These are phyloP conservation scores for Coracopsis vasa DNA, from an alignment of 2,113 vertebrate species.

Conservation along the genomic window DNA sequence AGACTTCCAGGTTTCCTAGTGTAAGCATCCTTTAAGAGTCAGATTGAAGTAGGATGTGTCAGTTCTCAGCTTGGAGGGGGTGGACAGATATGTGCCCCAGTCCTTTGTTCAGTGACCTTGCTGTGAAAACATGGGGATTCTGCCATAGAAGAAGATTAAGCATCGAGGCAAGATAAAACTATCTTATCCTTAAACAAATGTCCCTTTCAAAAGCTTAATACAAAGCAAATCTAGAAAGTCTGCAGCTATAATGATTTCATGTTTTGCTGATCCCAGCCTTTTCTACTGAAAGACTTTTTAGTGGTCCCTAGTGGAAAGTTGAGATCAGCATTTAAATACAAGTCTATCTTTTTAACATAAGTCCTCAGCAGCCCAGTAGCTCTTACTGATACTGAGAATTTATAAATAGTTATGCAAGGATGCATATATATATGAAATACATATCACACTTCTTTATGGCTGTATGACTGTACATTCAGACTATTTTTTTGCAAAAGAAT, in stretches of 20 bases:
- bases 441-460: not conserved
- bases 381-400: slow-evolving; percentile 63
- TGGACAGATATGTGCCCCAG: not conserved
- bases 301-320: slow-evolving; percentile 76
- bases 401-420: slow-evolving; percentile 52
- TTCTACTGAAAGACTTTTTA: slow-evolving; percentile 80
- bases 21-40: not conserved
- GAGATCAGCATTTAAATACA: slow-evolving; percentile 81
- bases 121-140: not conserved
- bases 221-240: slow-evolving; percentile 75
- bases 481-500: not conserved
- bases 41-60: not conserved
- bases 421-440: slow-evolving; percentile 32
- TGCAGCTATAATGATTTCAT: slow-evolving; percentile 78
- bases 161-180: slow-evolving; percentile 56
- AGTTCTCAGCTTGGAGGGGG: not conserved
- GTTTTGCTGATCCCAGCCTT: slow-evolving; percentile 81
- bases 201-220: slow-evolving; percentile 75
- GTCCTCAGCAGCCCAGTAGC: slow-evolving; percentile 65
- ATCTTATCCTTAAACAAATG: slow-evolving; percentile 79
- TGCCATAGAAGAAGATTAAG: slow-evolving; percentile 34
- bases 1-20: not conserved
- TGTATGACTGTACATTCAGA: slow-evolving; percentile 11
- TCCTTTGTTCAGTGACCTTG: not conserved
- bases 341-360: slow-evolving; percentile 75